Percentiles rank a stretch among this genome's conserved stretches.
phyloP scores from a whole-genome alignment of 2,113 vertebrate genomes.

The Odontophorus gujanensis region DNA sequence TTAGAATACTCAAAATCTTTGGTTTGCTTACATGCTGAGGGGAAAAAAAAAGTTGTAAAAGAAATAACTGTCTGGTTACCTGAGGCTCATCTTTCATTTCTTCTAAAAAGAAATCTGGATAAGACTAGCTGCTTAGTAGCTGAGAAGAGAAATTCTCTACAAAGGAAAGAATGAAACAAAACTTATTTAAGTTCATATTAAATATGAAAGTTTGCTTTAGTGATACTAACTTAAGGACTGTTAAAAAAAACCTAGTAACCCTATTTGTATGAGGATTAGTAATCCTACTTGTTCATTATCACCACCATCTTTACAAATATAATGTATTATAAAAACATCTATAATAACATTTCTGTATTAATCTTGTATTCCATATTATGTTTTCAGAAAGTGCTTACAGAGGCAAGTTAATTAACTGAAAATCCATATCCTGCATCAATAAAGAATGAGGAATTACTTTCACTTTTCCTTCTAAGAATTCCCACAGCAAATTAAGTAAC shows the following conservation, averaged over 20 bases:
- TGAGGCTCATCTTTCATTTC: slow-evolving; percentile 17
- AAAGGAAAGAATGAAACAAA: slow-evolving; percentile 21
- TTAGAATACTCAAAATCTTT: slow-evolving; percentile 43
- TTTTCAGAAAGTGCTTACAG: slow-evolving; percentile 39
- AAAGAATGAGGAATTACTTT: slow-evolving; percentile 33
- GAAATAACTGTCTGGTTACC: slow-evolving; percentile 8
- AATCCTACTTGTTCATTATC: background rate
- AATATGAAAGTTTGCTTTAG: background rate
- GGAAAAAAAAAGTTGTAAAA: background rate
- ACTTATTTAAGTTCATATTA: slow-evolving; percentile 50
- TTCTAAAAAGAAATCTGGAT: slow-evolving; percentile 16
- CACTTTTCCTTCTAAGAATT: background rate
- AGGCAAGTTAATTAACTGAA: slow-evolving; percentile 19
- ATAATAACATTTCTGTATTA: slow-evolving; percentile 3
- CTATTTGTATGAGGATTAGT: background rate
- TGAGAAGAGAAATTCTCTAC: background rate
- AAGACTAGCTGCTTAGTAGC: slow-evolving; percentile 15
- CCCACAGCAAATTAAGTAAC: slow-evolving; percentile 11
- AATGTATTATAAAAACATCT: slow-evolving; percentile 76
- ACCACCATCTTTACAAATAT: slow-evolving; percentile 61
- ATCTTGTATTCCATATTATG: background rate
- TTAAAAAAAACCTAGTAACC: background rate
- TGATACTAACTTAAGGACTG: slow-evolving; percentile 35
- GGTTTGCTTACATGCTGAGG: slow-evolving; percentile 28
- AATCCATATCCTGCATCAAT: background rate